Conservation (phyloP, 2,113 vertebrate genomes). For the Epinephelus moara region DNA sequence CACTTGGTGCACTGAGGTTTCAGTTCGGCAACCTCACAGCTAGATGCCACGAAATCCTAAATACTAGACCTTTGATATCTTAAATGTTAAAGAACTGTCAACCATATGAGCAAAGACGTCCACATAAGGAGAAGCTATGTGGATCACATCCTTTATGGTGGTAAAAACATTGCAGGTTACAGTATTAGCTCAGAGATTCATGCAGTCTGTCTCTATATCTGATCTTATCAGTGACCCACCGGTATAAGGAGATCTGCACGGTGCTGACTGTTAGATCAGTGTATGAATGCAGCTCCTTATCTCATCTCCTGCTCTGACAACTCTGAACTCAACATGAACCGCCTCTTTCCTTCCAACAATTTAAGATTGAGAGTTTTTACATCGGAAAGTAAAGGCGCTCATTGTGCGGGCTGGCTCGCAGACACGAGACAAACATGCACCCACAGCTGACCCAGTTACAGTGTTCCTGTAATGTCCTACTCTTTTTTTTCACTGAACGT, state of each 20-base stretch:
- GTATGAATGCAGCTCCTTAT: constrained; percentile 61
- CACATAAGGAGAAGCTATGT: constrained; percentile 43
- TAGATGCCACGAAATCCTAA: no score
- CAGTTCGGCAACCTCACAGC: no score
- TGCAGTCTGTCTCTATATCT: constrained; percentile 42
- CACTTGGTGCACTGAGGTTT: no score
- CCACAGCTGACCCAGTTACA: constrained; percentile 51
- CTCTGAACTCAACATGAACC: constrained; percentile 73
- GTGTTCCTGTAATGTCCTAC: constrained; percentile 33
- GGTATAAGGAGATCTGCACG: constrained; percentile 40
- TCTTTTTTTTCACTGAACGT: constrained; percentile 20
- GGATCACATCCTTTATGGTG: constrained; percentile 29
- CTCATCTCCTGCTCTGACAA: constrained; percentile 54
- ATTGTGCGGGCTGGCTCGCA: constrained; percentile 45
- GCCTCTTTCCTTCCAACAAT: constrained; percentile 5
- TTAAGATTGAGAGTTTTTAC: constrained; percentile 7
- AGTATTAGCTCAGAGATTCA: constrained; percentile 47
- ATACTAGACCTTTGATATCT: no score
- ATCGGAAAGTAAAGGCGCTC: constrained; percentile 30
- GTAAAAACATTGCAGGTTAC: constrained; percentile 35
- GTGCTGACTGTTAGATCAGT: constrained; percentile 41
- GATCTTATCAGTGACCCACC: constrained; percentile 60
- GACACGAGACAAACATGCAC: constrained; percentile 51
- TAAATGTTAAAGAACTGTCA: constrained; percentile 21
- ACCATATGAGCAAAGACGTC: constrained; percentile 40